A percentile compares a stretch with the other conserved stretches of the same genome.
These are phyloP conservation scores for Apomyelois bistriatella DNA, from an alignment of 2,888 invertebrate genomes.

Conservation along the genomic window DNA sequence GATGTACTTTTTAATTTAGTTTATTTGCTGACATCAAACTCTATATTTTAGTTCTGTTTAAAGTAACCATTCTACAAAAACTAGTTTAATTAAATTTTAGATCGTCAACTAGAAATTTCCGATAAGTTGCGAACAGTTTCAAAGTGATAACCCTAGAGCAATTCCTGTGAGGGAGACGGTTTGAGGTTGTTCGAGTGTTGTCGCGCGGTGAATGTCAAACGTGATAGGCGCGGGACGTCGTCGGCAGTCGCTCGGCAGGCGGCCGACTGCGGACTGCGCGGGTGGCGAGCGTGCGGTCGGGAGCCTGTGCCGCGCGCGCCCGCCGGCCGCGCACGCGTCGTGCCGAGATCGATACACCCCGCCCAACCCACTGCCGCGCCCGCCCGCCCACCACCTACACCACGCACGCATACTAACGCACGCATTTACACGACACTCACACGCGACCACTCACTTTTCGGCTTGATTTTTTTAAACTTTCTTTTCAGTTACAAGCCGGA, in stretches of 20 bases:
- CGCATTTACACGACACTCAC: constrained; percentile 35
- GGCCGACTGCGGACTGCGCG: constrained; percentile 75
- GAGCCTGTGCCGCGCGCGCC: constrained; percentile 49
- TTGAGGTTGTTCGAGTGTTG: constrained; percentile 64
- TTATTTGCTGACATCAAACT: constrained; percentile 15
- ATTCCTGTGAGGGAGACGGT: constrained; percentile 61
- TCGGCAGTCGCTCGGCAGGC: constrained; percentile 62
- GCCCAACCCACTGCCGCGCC: constrained; percentile 59
- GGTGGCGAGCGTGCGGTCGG: constrained; percentile 45
- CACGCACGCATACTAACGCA: constrained; percentile 40
- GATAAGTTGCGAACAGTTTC: constrained; percentile 40
- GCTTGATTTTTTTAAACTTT: constrained; percentile 51
- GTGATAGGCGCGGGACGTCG: constrained; percentile 35
- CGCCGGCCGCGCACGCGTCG: constrained; percentile 69
- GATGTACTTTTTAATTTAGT: background rate
- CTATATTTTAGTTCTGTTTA: constrained; percentile 21
- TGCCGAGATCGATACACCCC: constrained; percentile 74
- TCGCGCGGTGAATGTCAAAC: constrained; percentile 66
- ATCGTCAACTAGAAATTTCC: constrained; percentile 22
- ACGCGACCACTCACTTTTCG: constrained; percentile 33
- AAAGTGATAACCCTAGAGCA: constrained; percentile 52
- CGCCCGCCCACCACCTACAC: constrained; percentile 40
- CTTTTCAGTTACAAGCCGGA: constrained; percentile 33
- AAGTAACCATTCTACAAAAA: constrained; percentile 43
- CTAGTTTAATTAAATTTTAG: constrained; percentile 28